Base-by-base conservation (phyloP, 2,113 vertebrate genomes). In the Ailurus styani region DNA sequence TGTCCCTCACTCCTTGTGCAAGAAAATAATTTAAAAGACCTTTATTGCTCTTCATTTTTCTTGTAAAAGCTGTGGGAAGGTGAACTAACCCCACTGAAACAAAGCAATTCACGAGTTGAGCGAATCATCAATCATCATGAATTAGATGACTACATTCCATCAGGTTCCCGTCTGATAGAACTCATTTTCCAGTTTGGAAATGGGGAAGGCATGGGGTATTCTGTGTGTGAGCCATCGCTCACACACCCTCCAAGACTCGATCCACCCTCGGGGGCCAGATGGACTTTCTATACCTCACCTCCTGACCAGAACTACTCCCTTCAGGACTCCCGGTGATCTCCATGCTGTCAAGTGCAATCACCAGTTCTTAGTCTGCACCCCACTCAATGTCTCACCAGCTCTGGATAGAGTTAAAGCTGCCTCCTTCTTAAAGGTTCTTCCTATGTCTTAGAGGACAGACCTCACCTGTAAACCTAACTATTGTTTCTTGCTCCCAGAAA, bases 11-110 rank as follows among this genome's bases (percentile, higher is more conserved):
- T 77, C 12, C 50, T 93, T 47, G 27, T 79, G 15, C 37, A 62
- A 54, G 34, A 55, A 93, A 95, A 88, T 27, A 62, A 62, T 55
- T 70, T 73, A 40, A 95, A 78, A 77, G 20, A 34, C 1, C 40
- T 60, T 40, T 82, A 20, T 54, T 68, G 29, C 2, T 83, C 37
- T 85, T 91, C 42, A 13, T 37, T 66, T 23, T 52, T 70, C 62
- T 66, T 90, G 14, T 57, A 73, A 83, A 90, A 83, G 14, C 40
- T 37, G 6, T 42, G 18, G 25, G 45, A 37, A 81, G 18, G 42
- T 45, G 40, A 88, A 72, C 34, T 55, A 66, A 37, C 31, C 12
- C 37, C 20, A 8, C 1, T 21, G 27, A 66, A 60, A 11, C n/a
- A 52, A 14, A 83, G 12, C 37, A 55, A 54, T 37, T 72, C 37